Conservation (phyloP, 2,113 vertebrate genomes). For the Athene noctua region DNA sequence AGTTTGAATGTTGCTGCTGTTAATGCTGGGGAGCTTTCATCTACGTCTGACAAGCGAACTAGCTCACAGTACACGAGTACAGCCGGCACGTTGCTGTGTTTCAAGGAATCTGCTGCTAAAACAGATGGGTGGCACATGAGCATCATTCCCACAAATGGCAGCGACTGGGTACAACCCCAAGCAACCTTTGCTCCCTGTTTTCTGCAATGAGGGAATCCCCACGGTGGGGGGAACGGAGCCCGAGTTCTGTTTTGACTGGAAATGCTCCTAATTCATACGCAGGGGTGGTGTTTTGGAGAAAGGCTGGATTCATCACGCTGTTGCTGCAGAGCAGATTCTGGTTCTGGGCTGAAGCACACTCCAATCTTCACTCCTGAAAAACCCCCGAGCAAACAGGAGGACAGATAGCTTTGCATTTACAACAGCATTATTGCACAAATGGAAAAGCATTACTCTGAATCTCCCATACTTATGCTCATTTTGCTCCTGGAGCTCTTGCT, state of each 20-base stretch:
- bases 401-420: not conserved
- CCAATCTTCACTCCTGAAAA: accelerated
- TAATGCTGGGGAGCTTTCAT: slow-evolving; percentile 1
- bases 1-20: not conserved
- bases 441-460: not conserved
- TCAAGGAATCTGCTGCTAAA: not conserved
- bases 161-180: not conserved
- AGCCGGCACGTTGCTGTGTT: not conserved
- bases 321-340: not conserved
- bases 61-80: not conserved
- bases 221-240: accelerated
- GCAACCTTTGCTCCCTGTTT: not conserved
- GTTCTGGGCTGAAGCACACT: not conserved
- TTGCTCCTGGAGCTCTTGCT: not conserved
- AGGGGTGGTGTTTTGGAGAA: not conserved
- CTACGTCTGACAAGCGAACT: not conserved
- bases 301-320: not conserved
- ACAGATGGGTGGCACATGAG: not conserved
- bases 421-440: not conserved
- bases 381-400: not conserved
- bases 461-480: not conserved
- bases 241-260: not conserved
- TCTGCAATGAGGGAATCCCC: not conserved
- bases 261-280: not conserved
- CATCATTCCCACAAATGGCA: not conserved